Conservation (phyloP, 1,140 invertebrate genomes). For the Apis laboriosa region DNA sequence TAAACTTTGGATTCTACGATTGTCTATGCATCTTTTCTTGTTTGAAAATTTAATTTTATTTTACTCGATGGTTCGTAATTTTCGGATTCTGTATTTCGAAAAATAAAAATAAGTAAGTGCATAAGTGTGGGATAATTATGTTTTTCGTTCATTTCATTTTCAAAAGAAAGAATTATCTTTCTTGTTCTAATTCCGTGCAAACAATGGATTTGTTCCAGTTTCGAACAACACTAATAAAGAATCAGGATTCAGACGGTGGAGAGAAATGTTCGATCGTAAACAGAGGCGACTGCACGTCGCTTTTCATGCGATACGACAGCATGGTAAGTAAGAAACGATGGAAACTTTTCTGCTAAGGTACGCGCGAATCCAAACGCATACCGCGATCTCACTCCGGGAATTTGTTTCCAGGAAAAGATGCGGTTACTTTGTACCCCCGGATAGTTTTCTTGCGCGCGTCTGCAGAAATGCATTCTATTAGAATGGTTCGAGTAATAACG, state of each 20-base stretch:
- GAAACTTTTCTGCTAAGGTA: constrained; percentile 41
- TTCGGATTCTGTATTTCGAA: no score
- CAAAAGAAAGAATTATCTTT: background rate
- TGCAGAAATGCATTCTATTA: constrained; percentile 30
- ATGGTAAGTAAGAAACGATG: constrained; percentile 23
- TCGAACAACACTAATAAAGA: background rate
- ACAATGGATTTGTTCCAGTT: background rate
- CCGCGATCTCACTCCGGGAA: constrained; percentile 12
- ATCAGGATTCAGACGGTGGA: background rate
- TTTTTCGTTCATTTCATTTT: background rate
- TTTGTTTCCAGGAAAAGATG: constrained; percentile 33
- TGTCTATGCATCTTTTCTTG: no score
- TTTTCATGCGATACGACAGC: background rate
- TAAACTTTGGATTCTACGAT: no score
- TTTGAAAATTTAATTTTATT: no score
- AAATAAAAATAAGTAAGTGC: no score
- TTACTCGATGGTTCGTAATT: no score
- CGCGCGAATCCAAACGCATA: constrained; percentile 33
- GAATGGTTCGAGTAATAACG: constrained; percentile 5
- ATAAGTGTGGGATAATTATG: no score
- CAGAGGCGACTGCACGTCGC: background rate
- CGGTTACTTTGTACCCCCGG: constrained; percentile 27
- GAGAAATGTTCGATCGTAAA: constrained; percentile 8
- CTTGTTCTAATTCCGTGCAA: background rate
- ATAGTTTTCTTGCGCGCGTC: constrained; percentile 30